Percentiles rank a stretch among this genome's conserved stretches.
Conservation (phyloP, 2,113 vertebrate species). For the Mugil cephalus region DNA sequence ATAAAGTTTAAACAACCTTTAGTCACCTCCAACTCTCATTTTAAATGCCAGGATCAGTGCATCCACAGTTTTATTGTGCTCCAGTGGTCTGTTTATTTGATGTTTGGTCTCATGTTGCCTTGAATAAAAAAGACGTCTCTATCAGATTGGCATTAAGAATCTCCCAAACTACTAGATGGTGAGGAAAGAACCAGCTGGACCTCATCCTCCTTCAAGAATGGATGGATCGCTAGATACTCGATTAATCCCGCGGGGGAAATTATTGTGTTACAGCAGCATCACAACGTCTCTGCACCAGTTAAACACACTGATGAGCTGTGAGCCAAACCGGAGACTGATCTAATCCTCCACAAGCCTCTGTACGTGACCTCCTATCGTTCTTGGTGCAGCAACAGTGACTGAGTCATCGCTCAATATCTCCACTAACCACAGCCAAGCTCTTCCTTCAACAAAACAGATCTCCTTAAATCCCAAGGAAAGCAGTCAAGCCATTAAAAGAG, state of each 20-base stretch:
- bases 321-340: neutral
- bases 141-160: too few relatives aligned
- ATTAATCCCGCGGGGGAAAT: too few relatives aligned
- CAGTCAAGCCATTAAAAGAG: conserved; percentile 3
- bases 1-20: conserved; percentile 14
- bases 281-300: neutral
- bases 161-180: too few relatives aligned
- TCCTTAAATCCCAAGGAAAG: conserved; percentile 14
- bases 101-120: too few relatives aligned
- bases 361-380: neutral
- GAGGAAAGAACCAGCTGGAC: neutral
- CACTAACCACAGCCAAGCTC: conserved; percentile 6
- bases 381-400: neutral
- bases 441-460: conserved; percentile 11
- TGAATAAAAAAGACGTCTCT: too few relatives aligned
- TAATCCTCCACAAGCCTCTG: neutral
- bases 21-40: conserved; percentile 5
- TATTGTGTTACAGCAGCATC: neutral
- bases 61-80: too few relatives aligned
- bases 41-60: conserved; percentile 7
- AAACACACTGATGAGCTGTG: neutral
- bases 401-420: neutral
- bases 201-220: neutral
- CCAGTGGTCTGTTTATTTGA: neutral
- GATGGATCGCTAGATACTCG: too few relatives aligned